Evolutionary conservation across 2,888 invertebrate genomes (phyloP), one percentile per base, ranked within the genome.

Genomic region (Macrosoma leucophasiata): DNA sequence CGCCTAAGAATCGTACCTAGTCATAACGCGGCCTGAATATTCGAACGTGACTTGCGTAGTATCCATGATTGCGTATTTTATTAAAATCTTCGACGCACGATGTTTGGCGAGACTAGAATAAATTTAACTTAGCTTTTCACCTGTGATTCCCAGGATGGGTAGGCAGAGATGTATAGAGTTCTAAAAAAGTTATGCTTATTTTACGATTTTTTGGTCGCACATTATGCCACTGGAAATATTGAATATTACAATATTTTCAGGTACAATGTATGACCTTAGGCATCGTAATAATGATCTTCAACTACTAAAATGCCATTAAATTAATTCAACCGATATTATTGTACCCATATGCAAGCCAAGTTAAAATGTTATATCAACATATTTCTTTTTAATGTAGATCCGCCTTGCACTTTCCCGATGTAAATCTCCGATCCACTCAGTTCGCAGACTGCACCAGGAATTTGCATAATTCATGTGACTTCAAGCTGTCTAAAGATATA

Each of bases 391-490:
- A 48, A 60, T 55, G 52, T 43, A 55, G 59, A 55, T 58, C 58
- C 51, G 47, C 46, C 28, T 39, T 39, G 50, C 45, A 47, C 50
- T 63, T 42, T 52, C 52, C 50, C 39, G 59, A 65, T 64, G 62
- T 66, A 71, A 72, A 72, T 75, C 66, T 64, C 46, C 48, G 48
- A 62, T 60, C 55, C 58, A 58, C 58, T 62, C 62, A 58, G 57
- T 52, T 58, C 53, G 48, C 45, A 45, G 48, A 42, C 51, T 65
- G 69, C 65, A 63, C 53, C 55, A 48, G 51, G 58, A 58, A 71
- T 76, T 71, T 74, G 56, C 70, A 74, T 74, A 78, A 76, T 77
- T 77, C 73, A 77, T 72, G 69, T 68, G 70, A 74, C 71, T 64
- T 52, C 58, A 61, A 65, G 63, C 63, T 66, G 65, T 65, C 61